Evolutionary conservation across 2,888 invertebrate species (phyloP).

Genomic region (Venusia cambrica): DNA sequence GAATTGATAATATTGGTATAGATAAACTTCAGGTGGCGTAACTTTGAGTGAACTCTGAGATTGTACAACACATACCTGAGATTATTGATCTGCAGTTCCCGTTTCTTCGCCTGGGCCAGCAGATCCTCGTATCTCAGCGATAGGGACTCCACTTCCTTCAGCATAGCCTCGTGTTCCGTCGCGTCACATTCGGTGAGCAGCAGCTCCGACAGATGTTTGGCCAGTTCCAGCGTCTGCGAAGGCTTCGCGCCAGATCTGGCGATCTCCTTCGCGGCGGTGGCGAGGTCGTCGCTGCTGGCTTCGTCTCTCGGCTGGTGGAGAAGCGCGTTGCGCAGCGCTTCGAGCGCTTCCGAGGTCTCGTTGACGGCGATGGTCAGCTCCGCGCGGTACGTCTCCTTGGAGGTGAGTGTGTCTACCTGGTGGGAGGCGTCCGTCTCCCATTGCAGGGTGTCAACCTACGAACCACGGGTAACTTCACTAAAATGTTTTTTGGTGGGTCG

Average conservation of each 20-base stretch:
- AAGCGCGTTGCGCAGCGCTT: slow-evolving; percentile 82
- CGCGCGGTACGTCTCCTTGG: slow-evolving; percentile 90
- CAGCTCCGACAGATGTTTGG: slow-evolving; percentile 88
- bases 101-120: slow-evolving; percentile 85
- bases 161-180: slow-evolving; percentile 83
- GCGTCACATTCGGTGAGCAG: slow-evolving; percentile 88
- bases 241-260: slow-evolving; percentile 89
- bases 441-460: slow-evolving; percentile 88
- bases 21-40: too few species aligned
- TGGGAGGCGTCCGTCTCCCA: slow-evolving; percentile 89
- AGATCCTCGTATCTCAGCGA: slow-evolving; percentile 85
- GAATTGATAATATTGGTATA: too few species aligned
- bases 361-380: slow-evolving; percentile 87
- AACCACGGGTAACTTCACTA: too few species aligned
- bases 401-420: slow-evolving; percentile 92
- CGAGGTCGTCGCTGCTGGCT: slow-evolving; percentile 82
- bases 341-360: slow-evolving; percentile 86
- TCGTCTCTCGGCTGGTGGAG: slow-evolving; percentile 56
- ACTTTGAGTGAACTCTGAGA: too few species aligned
- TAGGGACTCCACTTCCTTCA: slow-evolving; percentile 83
- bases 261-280: slow-evolving; percentile 85
- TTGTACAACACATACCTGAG: slow-evolving; percentile 84
- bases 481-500: too few species aligned
- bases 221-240: slow-evolving; percentile 89
- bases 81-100: slow-evolving; percentile 89